Percentiles rank a stretch among this genome's conserved stretches.
These are phyloP conservation scores for Bufo bufo DNA, from an alignment of 2,113 vertebrate species.

Conservation along the genomic window DNA sequence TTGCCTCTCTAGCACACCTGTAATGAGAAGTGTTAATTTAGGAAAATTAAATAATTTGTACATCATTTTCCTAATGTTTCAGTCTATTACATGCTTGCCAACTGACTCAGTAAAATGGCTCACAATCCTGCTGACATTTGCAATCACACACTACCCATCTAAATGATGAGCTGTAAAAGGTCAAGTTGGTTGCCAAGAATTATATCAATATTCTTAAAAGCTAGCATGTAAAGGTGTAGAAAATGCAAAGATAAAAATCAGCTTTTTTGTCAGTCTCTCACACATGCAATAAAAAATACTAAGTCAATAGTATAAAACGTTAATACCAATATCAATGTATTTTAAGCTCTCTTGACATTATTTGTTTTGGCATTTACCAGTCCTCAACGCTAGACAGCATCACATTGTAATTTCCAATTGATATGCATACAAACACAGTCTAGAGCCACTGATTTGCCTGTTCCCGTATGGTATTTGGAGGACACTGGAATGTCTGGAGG, in stretches of 20 bases:
- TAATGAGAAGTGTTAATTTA: conserved; percentile 40
- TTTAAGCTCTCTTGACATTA: neutral
- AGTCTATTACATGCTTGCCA: conserved; percentile 13
- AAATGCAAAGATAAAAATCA: neutral
- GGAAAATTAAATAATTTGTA: conserved; percentile 16
- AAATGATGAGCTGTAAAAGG: conserved; percentile 26
- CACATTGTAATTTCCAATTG: too few species aligned
- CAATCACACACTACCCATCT: conserved; percentile 12
- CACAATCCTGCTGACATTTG: conserved; percentile 45
- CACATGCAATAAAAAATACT: neutral
- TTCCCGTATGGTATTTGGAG: too few species aligned
- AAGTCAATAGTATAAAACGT: neutral
- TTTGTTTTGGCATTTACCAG: too few species aligned
- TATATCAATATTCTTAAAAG: conserved; percentile 16
- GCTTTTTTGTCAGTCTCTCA: neutral
- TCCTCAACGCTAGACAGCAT: too few species aligned
- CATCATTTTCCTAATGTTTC: conserved; percentile 17
- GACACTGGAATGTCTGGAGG: too few species aligned
- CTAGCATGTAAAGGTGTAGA: neutral
- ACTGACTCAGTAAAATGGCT: conserved; percentile 24
- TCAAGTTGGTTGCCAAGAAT: conserved; percentile 37
- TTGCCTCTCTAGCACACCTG: conserved; percentile 27
- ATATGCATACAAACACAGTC: too few species aligned
- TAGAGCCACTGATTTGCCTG: too few species aligned
- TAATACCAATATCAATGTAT: neutral